A percentile compares a stretch with the other conserved stretches of the same genome.
Evolutionary conservation across 2,888 invertebrate species (phyloP).

Genomic region (Drosophila neonasuta): DNA sequence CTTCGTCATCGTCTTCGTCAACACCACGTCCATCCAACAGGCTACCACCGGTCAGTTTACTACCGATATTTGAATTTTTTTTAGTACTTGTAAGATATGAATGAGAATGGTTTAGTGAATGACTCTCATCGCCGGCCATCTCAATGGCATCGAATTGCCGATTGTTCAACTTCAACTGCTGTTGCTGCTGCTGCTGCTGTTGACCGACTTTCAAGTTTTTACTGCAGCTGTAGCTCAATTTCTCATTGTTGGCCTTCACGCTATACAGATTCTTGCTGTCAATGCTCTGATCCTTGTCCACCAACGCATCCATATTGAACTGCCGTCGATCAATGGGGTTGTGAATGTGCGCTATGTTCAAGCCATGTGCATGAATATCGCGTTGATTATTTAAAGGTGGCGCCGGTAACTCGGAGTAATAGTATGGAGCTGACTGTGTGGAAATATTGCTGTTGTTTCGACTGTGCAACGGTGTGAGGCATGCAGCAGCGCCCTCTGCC

Average conservation of each 20-base stretch:
- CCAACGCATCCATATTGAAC: conserved; percentile 85
- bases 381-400: conserved; percentile 87
- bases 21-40: conserved; percentile 44
- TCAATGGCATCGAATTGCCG: conserved; percentile 22
- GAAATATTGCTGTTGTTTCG: conserved; percentile 85
- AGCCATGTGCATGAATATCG: conserved; percentile 83
- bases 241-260: conserved; percentile 79
- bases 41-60: conserved; percentile 69
- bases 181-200: conserved; percentile 35
- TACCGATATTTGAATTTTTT: conserved; percentile 73
- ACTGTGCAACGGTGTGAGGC: conserved; percentile 84
- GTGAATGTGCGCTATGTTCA: conserved; percentile 78
- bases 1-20: conserved; percentile 36
- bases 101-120: conserved; percentile 63
- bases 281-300: conserved; percentile 85
- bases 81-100: conserved; percentile 71
- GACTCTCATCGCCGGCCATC: conserved; percentile 32
- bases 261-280: conserved; percentile 81
- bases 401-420: conserved; percentile 88
- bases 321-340: conserved; percentile 84
- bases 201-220: conserved; percentile 74
- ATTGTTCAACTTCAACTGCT: conserved; percentile 61
- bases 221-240: conserved; percentile 78
- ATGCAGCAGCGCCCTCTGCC: conserved; percentile 46
- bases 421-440: conserved; percentile 90